Conservation (phyloP, 2,113 vertebrate genomes). For the Sturnus vulgaris region DNA sequence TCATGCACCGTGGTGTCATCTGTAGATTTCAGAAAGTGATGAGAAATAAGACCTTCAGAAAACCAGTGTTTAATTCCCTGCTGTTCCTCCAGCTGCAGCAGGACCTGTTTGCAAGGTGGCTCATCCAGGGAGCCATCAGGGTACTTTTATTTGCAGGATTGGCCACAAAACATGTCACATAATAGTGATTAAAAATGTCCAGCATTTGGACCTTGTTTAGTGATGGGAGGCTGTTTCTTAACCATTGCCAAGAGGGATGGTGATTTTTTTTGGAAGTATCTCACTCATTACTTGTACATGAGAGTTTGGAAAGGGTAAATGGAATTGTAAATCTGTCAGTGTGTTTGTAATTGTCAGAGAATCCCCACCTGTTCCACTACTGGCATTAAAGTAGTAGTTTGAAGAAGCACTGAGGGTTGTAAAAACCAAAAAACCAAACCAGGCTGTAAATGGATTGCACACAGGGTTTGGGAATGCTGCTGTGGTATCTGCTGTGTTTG, state of each 20-base stretch:
- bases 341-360: not conserved
- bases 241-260: not conserved
- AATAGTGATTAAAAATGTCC: not conserved
- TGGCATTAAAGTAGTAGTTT: not conserved
- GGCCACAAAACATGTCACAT: not conserved
- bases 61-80: rapidly evolving
- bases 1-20: not conserved
- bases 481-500: not conserved
- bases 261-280: not conserved
- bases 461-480: not conserved
- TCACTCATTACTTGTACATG: rapidly evolving
- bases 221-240: not conserved
- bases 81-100: not conserved
- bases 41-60: not conserved
- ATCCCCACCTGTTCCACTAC: not conserved
- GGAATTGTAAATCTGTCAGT: not conserved
- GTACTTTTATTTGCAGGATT: not conserved
- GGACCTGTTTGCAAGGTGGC: not conserved
- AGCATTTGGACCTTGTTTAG: not conserved
- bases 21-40: not conserved
- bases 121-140: not conserved
- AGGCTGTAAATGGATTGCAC: not conserved
- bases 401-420: not conserved
- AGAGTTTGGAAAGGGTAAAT: not conserved
- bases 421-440: not conserved